phyloP scores from a whole-genome alignment of 2,113 vertebrate genomes.

The Alligator mississippiensis region DNA sequence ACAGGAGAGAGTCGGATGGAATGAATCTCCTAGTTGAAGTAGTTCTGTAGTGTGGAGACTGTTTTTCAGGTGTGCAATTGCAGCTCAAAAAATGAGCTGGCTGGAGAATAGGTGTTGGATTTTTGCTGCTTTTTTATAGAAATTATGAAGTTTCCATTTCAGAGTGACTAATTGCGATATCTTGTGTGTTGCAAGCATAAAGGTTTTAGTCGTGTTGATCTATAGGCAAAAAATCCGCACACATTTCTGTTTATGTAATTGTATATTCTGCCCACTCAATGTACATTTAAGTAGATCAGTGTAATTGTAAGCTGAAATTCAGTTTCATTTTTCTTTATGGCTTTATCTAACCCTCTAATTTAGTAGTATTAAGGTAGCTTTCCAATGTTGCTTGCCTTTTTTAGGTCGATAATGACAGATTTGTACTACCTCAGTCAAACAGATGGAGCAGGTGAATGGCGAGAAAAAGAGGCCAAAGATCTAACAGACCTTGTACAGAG shows the following conservation, averaged over 20 bases:
- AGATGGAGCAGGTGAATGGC: constrained; percentile 95
- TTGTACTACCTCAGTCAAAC: constrained; percentile 99
- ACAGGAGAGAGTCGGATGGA: no score
- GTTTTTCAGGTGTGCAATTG: no score
- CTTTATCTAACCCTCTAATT: not conserved
- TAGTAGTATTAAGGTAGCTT: not conserved
- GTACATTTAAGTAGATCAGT: not conserved
- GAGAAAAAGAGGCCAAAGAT: constrained; percentile 95
- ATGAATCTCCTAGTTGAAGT: no score
- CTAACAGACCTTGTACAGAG: constrained; percentile 95
- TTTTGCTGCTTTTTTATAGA: no score
- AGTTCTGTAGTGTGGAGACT: no score
- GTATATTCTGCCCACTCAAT: not conserved
- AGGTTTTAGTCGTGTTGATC: no score
- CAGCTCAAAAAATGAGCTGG: no score
- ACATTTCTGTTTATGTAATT: not conserved
- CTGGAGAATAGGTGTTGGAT: no score
- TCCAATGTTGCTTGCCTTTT: constrained; percentile 35
- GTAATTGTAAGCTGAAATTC: not conserved
- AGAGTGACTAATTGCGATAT: no score
- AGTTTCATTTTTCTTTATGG: not conserved
- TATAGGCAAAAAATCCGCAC: not conserved
- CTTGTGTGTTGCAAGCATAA: no score
- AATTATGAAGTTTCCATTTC: no score
- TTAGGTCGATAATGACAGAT: constrained; percentile 97